Evolutionary conservation across 2,888 invertebrate species (phyloP), one percentile per base, ranked within the genome.

Genomic region (Synanthedon myopaeformis): DNA sequence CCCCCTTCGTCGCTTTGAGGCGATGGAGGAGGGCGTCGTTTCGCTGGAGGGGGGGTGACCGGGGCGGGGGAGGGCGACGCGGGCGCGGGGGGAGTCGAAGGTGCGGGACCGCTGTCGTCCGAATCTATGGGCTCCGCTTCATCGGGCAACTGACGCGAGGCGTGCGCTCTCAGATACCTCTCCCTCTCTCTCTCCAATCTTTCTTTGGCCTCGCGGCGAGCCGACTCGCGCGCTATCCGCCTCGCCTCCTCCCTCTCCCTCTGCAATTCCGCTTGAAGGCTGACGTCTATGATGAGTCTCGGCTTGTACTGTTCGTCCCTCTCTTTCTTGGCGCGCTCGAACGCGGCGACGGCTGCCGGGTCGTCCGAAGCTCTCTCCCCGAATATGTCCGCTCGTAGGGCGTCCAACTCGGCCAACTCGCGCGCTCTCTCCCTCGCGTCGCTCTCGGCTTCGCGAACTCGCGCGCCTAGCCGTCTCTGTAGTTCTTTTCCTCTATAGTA

Each of bases 401-500:
- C 94, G 61, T 93, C 94, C 59, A 98, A 89, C 84, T 98, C 97
- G 65, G 93, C 93, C 68, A 92, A 92, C 80, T 99, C 99, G 67
- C 92, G 93, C 67, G 92, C 92, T 13, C 98, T 89, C 85, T 99
- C 99, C 65, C 95, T 91, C 51, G 92, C 93, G 82, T 99, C 99
- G 6, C 91, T 89, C 76, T 97, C 97, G 4, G 97, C 95, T 83
- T 99, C 99, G 61, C 96, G 92, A 60, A 98, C 96, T 60, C 98
- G 90, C 72, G 97, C 97, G 42, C 94, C 94, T 55, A 98, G 89
- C n/a, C 98, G 91, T 58, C 96, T 91, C 75, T 95, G 94, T 61
- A 99, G 86, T 76, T 97, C 96, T 73, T 96, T 93, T 54, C 96
- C 95, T 72, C 92, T 92, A 89, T 98, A 99, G 87, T 96, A 99